Base-by-base conservation (phyloP, 2,113 vertebrate genomes). In the Urocolius indicus region DNA sequence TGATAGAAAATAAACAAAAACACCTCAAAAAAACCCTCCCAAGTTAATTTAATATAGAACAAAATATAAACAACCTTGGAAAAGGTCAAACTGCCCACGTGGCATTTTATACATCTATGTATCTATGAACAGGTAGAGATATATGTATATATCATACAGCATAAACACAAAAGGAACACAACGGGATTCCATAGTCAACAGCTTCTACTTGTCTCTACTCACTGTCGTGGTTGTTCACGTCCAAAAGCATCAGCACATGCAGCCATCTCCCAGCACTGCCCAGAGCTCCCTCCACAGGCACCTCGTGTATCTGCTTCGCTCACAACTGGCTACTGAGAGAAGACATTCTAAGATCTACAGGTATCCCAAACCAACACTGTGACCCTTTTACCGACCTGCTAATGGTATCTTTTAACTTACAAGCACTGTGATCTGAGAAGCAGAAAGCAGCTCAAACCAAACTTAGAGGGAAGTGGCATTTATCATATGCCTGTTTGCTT, bases 61-160 rank as follows among this genome's bases (percentile, higher is more conserved):
- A 98, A 96, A 97, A 98, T 98, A 98, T 97, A 97, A 98, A 98
- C 97, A 97, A 97, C 93, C 84, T 96, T 90, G 96, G 93, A 94
- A 96, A 97, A 97, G 76, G 90, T 38, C 57, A 80, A 91, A 88
- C 77, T 87, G 95, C 88, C 83, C 96, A 96, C 36, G 94, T 76
- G 84, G 86, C 94, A 91, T 87, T 97, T 86, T 96, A 98, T 96
- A 97, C 95, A 97, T 96, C 97, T 87, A 97, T 94, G 96, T 96
- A 95, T 88, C 96, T 96, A 96, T 93, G 90, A 88, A 95, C 81
- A 96, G 94, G 93, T 94, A 94, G 92, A 96, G 95, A 81, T 92
- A 78, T 96, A 94, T 97, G 83, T 94, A 94, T 95, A 96, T 98
- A 97, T 95, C 81, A 94, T 96, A 97, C 96, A 97, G 76, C 85